Evolutionary conservation across 2,113 vertebrate genomes (phyloP).

Genomic region (Nerophis lumbriciformis): DNA sequence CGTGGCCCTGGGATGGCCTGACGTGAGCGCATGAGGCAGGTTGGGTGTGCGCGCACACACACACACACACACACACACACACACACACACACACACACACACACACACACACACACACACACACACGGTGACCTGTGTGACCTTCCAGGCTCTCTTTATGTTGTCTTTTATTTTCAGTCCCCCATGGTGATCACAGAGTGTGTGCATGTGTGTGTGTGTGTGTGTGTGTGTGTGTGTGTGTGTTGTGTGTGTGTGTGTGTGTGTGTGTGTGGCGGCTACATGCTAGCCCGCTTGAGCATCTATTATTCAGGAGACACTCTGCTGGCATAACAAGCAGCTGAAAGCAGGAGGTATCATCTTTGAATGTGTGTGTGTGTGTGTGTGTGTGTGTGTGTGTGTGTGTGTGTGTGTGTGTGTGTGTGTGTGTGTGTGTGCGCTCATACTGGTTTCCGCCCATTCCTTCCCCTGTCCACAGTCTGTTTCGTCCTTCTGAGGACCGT

Average conservation of each 20-base stretch:
- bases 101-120: background rate
- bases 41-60: background rate
- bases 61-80: background rate
- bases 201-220: slow-evolving; percentile 11
- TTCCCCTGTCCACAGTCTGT: slow-evolving; percentile 3
- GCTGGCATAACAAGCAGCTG: slow-evolving; percentile 58
- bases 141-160: slow-evolving; percentile 22
- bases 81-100: no score
- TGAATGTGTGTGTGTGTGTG: slow-evolving; percentile 19
- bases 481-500: no score
- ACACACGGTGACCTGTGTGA: no score
- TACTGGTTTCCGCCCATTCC: slow-evolving; percentile 14
- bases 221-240: slow-evolving; percentile 15
- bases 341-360: slow-evolving; percentile 48
- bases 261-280: slow-evolving; percentile 24
- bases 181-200: background rate
- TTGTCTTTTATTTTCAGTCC: background rate
- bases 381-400: slow-evolving; percentile 12
- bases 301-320: slow-evolving; percentile 64
- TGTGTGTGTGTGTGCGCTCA: slow-evolving; percentile 7
- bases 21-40: slow-evolving; percentile 55
- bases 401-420: slow-evolving; percentile 23
- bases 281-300: slow-evolving; percentile 49
- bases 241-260: slow-evolving; percentile 17
- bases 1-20: slow-evolving; percentile 45